These are phyloP conservation scores for Miniopterus natalensis DNA, from an alignment of 2,113 vertebrate genomes.

Conservation along the genomic window DNA sequence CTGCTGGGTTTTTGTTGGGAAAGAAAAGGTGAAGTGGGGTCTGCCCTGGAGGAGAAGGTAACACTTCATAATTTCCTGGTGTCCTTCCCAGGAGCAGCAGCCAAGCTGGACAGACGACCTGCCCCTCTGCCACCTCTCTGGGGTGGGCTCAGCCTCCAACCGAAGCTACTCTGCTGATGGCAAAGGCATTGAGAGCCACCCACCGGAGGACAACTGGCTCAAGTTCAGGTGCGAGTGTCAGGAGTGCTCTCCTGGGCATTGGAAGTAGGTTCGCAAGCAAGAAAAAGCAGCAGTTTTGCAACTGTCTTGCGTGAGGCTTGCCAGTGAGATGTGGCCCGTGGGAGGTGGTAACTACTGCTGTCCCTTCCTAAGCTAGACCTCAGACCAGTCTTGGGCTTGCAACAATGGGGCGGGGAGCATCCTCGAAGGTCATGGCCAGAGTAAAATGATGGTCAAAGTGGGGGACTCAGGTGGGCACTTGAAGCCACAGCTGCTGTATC, in stretches of 20 bases:
- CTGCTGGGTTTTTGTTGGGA: not conserved
- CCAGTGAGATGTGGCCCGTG: not conserved
- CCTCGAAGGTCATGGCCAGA: not conserved
- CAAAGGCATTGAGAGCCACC: slow-evolving; percentile 92
- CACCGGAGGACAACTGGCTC: slow-evolving; percentile 95
- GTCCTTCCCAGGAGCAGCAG: slow-evolving; percentile 89
- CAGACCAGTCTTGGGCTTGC: not conserved
- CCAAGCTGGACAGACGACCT: slow-evolving; percentile 99
- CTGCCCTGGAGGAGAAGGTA: not conserved
- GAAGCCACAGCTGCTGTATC: not conserved
- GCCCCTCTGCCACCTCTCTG: slow-evolving; percentile 96
- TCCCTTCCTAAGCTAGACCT: not conserved
- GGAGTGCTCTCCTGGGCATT: not conserved
- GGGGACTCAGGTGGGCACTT: not conserved
- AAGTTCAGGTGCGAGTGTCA: slow-evolving; percentile 92
- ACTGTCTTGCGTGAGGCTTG: accelerated
- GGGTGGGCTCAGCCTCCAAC: slow-evolving; percentile 94
- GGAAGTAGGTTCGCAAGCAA: not conserved
- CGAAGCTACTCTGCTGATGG: slow-evolving; percentile 94
- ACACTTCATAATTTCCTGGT: not conserved
- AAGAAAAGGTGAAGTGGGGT: not conserved
- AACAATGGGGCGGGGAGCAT: accelerated
- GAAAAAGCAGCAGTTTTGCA: not conserved
- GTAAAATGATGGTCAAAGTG: not conserved
- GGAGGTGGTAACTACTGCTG: not conserved